Evolutionary conservation across 1,140 invertebrate species (phyloP).

Genomic region (Aphis craccivora): DNA sequence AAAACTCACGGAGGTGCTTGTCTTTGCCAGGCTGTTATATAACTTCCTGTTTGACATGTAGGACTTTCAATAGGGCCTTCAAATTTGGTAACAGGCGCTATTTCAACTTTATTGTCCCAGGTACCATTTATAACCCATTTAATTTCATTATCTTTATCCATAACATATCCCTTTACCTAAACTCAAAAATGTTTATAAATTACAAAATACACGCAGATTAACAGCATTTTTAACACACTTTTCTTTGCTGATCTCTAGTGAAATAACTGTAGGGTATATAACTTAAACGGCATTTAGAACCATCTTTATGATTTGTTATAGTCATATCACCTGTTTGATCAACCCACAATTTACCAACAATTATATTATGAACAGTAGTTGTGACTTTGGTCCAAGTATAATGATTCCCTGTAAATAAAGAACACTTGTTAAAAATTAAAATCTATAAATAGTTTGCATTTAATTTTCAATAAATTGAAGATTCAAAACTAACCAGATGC

Average conservation of each 20-base stretch:
- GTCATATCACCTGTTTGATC: slow-evolving; percentile 99
- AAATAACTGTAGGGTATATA: slow-evolving; percentile 98
- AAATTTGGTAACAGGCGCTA: slow-evolving; percentile 84
- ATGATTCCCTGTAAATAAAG: slow-evolving; percentile 74
- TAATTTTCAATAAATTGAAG: background rate
- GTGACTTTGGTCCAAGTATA: slow-evolving; percentile 99
- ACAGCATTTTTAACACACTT: slow-evolving; percentile 65
- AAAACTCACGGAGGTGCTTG: slow-evolving; percentile 73
- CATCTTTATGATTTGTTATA: slow-evolving; percentile 86
- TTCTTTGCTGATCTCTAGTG: slow-evolving; percentile 87
- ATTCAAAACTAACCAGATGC: slow-evolving; percentile 64
- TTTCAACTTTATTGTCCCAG: slow-evolving; percentile 96
- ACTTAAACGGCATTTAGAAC: slow-evolving; percentile 94
- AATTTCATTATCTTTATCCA: slow-evolving; percentile 69
- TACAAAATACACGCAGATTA: background rate
- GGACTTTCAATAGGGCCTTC: slow-evolving; percentile 69
- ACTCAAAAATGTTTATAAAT: background rate
- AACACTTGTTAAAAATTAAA: slow-evolving; percentile 1
- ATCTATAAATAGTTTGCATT: background rate
- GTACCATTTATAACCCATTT: slow-evolving; percentile 89
- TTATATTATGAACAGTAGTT: slow-evolving; percentile 99
- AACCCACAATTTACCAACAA: slow-evolving; percentile 99
- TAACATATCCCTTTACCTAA: slow-evolving; percentile 76
- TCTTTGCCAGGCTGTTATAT: slow-evolving; percentile 86
- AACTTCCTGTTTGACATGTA: slow-evolving; percentile 91